phyloP scores from a whole-genome alignment of 2,797 vertebrate species.

The Silurus aristotelis region DNA sequence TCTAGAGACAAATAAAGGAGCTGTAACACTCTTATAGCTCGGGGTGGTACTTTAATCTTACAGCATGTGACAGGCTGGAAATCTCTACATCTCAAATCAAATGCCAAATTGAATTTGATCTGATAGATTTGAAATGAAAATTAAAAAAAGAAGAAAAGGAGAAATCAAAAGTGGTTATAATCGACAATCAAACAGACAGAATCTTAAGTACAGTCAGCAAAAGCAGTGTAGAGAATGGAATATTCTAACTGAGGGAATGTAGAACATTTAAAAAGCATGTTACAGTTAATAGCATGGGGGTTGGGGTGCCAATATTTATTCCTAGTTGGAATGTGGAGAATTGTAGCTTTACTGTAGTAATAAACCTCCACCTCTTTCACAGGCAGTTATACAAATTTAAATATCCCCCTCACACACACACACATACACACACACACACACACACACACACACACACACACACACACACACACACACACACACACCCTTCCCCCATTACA shows the following conservation, averaged over 20 bases:
- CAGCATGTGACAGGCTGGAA: constrained; percentile 55
- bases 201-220: background rate
- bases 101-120: constrained; percentile 59
- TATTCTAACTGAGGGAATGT: background rate
- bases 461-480: constrained; percentile 14
- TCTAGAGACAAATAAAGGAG: constrained; percentile 51
- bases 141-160: constrained; percentile 48
- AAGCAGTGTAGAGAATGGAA: background rate
- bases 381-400: background rate
- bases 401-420: background rate
- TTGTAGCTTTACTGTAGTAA: background rate
- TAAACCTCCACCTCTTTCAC: background rate
- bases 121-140: constrained; percentile 61
- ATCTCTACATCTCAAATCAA: constrained; percentile 56
- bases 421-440: background rate
- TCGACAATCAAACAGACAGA: constrained; percentile 49
- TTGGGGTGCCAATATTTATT: background rate
- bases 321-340: background rate
- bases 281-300: background rate
- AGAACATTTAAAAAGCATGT: no score
- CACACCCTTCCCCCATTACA: background rate
- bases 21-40: constrained; percentile 53
- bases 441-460: background rate
- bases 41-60: constrained; percentile 47
- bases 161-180: constrained; percentile 44